Conservation (phyloP, 2,797 vertebrate genomes). For the Pogonophryne albipinna region DNA sequence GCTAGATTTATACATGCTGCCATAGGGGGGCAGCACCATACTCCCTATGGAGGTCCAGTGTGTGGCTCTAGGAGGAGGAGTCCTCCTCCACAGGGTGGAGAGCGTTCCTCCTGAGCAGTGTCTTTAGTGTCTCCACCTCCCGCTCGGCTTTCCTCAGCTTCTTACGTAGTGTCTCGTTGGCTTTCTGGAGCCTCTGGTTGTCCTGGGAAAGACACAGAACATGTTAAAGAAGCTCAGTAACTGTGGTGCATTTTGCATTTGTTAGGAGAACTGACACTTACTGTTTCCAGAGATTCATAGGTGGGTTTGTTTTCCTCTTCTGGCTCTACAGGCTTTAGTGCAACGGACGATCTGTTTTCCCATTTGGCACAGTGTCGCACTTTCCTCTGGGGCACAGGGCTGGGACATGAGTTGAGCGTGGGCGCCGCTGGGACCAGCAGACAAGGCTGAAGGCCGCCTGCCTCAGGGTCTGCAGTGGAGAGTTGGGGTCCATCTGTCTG, state of each 20-base stretch:
- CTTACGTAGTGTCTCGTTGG: conserved; percentile 80
- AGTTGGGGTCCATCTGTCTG: conserved; percentile 87
- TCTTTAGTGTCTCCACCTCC: conserved; percentile 83
- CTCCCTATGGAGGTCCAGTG: conserved; percentile 25
- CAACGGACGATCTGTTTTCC: conserved; percentile 91
- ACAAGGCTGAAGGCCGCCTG: conserved; percentile 50
- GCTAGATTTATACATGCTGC: conserved; percentile 36
- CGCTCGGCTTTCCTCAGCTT: conserved; percentile 82
- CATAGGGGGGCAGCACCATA: conserved; percentile 53
- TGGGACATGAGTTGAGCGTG: conserved; percentile 84
- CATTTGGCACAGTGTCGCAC: conserved; percentile 92
- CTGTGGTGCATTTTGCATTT: neutral
- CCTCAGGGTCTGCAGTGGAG: conserved; percentile 32
- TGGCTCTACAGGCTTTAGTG: conserved; percentile 84
- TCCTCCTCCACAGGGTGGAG: conserved; percentile 84
- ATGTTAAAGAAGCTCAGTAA: neutral
- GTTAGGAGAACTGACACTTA: conserved; percentile 62
- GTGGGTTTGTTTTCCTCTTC: conserved; percentile 82
- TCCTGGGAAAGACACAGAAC: conserved; percentile 71
- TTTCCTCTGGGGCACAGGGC: conserved; percentile 90
- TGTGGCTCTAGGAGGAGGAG: conserved; percentile 77
- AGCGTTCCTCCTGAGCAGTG: conserved; percentile 82
- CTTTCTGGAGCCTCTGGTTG: conserved; percentile 78
- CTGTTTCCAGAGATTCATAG: conserved; percentile 89
- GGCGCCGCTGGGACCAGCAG: conserved; percentile 70